Evolutionary conservation across 2,888 invertebrate species (phyloP).

Genomic region (Thysanoteuthis rhombus): DNA sequence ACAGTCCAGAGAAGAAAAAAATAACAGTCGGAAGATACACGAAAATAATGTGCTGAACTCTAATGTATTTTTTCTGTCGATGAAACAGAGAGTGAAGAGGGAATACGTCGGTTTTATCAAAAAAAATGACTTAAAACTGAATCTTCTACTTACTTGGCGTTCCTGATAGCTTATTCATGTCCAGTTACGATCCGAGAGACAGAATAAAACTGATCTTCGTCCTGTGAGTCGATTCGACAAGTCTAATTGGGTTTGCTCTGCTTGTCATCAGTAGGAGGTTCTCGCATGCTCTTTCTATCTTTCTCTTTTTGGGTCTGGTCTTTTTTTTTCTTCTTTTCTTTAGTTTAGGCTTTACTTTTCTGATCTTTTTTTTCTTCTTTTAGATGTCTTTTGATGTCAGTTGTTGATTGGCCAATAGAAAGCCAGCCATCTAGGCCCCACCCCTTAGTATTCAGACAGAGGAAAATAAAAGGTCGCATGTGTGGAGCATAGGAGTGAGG

Average conservation of each 20-base stretch:
- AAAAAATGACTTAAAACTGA: too few species aligned
- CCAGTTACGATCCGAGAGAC: not conserved
- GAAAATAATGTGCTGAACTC: too few species aligned
- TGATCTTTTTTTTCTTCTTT: not conserved
- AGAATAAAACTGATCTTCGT: not conserved
- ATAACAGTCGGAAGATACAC: too few species aligned
- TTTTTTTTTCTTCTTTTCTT: not conserved
- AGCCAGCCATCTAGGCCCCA: not conserved
- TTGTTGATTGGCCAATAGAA: not conserved
- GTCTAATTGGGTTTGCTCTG: not conserved
- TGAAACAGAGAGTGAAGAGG: too few species aligned
- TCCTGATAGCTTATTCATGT: not conserved
- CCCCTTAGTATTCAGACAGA: not conserved
- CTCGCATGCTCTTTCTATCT: too few species aligned
- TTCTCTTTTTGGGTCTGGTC: too few species aligned
- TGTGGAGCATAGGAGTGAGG: not conserved
- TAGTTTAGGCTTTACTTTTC: too few species aligned
- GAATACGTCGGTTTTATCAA: too few species aligned
- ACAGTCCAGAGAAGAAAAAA: too few species aligned
- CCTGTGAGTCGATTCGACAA: not conserved
- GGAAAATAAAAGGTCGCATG: not conserved
- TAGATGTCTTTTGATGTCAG: not conserved
- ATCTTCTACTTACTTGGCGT: not conserved
- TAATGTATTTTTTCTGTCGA: too few species aligned
- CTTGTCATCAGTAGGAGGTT: not conserved